A percentile compares a stretch with the other conserved stretches of the same genome.
Conservation (phyloP, 2,113 vertebrate species). For the Vulpes lagopus region DNA sequence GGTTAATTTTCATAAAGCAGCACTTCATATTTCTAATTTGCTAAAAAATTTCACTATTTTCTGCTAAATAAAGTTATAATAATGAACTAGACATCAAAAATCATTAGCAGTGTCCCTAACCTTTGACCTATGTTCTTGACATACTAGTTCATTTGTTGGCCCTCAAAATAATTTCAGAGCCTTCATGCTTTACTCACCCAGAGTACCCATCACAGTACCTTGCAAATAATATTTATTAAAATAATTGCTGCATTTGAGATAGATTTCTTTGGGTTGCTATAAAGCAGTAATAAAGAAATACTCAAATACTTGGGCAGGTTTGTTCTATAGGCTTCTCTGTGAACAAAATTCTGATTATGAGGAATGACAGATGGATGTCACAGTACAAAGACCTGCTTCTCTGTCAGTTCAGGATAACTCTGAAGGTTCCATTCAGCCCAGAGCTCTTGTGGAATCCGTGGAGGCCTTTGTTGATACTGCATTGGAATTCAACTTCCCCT, state of each 20-base stretch:
- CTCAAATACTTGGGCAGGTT: background rate
- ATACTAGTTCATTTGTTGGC: background rate
- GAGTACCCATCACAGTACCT: background rate
- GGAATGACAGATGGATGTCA: background rate
- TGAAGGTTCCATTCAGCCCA: background rate
- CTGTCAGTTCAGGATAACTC: background rate
- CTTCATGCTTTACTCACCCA: background rate
- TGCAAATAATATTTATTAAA: slow-evolving; percentile 30
- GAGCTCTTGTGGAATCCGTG: background rate
- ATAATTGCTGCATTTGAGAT: background rate
- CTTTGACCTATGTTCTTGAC: background rate
- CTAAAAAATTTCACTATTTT: background rate
- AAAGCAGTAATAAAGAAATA: background rate
- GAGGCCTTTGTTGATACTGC: background rate
- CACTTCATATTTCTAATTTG: background rate
- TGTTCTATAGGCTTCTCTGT: background rate
- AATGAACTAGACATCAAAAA: background rate
- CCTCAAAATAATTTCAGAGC: background rate
- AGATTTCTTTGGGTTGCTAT: background rate
- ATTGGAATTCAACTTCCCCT: background rate
- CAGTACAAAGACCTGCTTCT: background rate
- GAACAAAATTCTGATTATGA: background rate
- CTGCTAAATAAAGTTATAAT: background rate
- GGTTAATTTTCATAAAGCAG: background rate
- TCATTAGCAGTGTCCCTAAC: background rate